A percentile compares a stretch with the other conserved stretches of the same genome.
phyloP scores from a whole-genome alignment of 2,113 vertebrate genomes.

The pig (Sus scrofa) region T2T-Sscrofa CM000812.6:164906501-164907000 shows the following conservation, averaged over 20 bases:
- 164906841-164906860: neutral
- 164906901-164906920: neutral
- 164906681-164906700: rapidly evolving
- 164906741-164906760: neutral
- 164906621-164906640: neutral
- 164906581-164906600: neutral
- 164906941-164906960: neutral
- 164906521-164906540: neutral
- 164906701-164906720: rapidly evolving
- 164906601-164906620: neutral
- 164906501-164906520: neutral
- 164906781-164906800: neutral
- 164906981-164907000: neutral
- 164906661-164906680: neutral
- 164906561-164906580: neutral
- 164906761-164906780: neutral
- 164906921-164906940: neutral
- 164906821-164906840: neutral
- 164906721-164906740: neutral
- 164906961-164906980: neutral
- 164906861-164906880: neutral
- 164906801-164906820: neutral
- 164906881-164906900: neutral
- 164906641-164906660: rapidly evolving
- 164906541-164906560: neutral